Evolutionary conservation across 2,797 vertebrate species (phyloP), one percentile per base, ranked within the genome.

Genomic region (Martes flavigula): DNA sequence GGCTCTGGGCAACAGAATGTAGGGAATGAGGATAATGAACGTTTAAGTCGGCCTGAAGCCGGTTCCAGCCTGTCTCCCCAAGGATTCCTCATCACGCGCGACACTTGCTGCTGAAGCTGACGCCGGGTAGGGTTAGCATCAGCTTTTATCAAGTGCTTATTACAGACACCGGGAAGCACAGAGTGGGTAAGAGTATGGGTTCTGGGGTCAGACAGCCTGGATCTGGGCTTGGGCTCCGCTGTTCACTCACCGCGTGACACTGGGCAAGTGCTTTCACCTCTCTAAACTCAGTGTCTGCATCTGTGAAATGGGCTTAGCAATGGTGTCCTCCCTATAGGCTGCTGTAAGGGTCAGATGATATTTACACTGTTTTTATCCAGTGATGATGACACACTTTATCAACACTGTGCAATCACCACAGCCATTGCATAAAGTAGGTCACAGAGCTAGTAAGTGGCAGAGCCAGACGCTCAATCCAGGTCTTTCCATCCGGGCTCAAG

Each of bases 81-180:
- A 46, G 17, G 15, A 21, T 79, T 95, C 86, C 25, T 27, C 6
- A 2, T 38, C 21, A 35, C 30, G 38, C 1, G 15, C 9, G 12
- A 1, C 3, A 58, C 51, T 27, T 73, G 40, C 43, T 11, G 78
- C 27, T 0, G 62, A 13, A 54, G 56, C 89, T 6, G 18, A 3
- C 6, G 18, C 12, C 2, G 2, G n/a, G 64, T 18, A 0, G 7
- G 5, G 12, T n/a, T 12, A 56, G 23, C 20, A 23, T 32, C 73
- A 0, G 14, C 5, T 2, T 15, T 51, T 14, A 35, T 0, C 5
- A n/a, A 43, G 46, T 1, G 2, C 62, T 60, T 18, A 10, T 2
- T 11, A 4, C 5, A 13, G 30, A 48, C 9, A 4, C 38, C 0
- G 3, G 30, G 77, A 60, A 62, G n/a, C 0, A 13, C 18, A 13